Base-by-base conservation (phyloP, 2,797 vertebrate species). In the Apogon hyalosoma region DNA sequence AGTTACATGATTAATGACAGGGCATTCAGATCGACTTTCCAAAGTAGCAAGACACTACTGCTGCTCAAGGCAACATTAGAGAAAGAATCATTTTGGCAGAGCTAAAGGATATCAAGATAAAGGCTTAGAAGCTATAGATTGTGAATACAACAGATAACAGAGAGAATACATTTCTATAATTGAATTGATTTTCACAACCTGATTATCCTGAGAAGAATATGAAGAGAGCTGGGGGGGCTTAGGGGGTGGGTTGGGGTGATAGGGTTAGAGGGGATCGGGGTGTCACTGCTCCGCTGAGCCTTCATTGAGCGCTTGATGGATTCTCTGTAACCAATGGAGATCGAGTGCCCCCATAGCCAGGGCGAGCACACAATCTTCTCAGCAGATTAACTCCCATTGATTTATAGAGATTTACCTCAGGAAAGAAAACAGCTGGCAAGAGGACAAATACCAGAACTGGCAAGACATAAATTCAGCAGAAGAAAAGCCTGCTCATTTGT, bases 271-370 rank as follows among this genome's bases (percentile, higher is more conserved):
- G 69, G 77, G 71, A 79, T 72, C 42, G 62, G 68, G 77, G 91
- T 90, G 87, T 88, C 87, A 84, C 75, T 69, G 63, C 85, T 72
- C 73, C 50, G 69, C 71, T 60, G 86, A 89, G 89, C 87, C 90
- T 89, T 91, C 74, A 77, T 90, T 92, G 88, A 89, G 83, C 59
- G 8, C 62, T 87, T 94, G 92, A 94, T 92, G 92, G 84, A 95
- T 93, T 84, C 78, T 80, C 92, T 93, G 93, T 92, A 92, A 93
- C 92, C 90, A 92, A 93, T 93, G 90, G 86, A 87, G 89, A 90
- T 87, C 45, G 89, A 90, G 87, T 86, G 80, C 75, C 74, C 74
- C 80, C 77, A 80, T 72, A 73, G 69, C 75, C 61, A 16, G 56
- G 76, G 63, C 63, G 43, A 86, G 82, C 86, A 83, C 78, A 87